Evolutionary conservation across 2,113 vertebrate genomes (phyloP), one percentile per base, ranked within the genome.

Genomic region (Microtus oregoni): DNA sequence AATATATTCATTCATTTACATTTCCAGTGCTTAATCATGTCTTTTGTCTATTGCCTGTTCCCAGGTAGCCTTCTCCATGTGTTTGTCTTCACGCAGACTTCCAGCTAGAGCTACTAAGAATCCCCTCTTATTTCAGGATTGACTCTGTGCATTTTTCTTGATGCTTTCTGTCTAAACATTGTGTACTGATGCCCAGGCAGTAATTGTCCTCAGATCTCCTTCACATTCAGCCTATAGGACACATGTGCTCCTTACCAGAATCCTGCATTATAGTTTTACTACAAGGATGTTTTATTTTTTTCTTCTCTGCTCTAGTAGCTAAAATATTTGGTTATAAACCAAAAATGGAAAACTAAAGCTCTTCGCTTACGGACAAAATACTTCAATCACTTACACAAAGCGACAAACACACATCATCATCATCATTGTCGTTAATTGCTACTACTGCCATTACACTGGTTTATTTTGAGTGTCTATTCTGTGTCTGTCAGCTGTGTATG

Each of bases 61-160:
- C 58, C 19, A 20, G 58, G 58, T 58, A 58, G 58, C 58, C 58
- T 58, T 58, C 58, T 58, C 58, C 58, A 58, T 20, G 6, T 58
- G 58, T 58, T 20, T 20, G 19, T 20, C 58, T 58, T 58, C 58
- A 58, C 17, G 19, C 58, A 58, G 19, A 19, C 58, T 58, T 58
- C 19, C 20, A 20, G 58, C 58, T 58, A 58, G 58, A 58, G 58
- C 58, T 58, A 58, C 19, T 20, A 58, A 67, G 47, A 20, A 6
- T 15, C 0, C 24, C 22, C 35, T 35, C 65, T 44, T 67, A 67
- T 47, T 26, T 67, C 17, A 26, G 38, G 17, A 65, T 32, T 14
- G 13, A 3, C 9, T 4, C 10, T 8, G 13, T 11, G 12, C 2
- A 28, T 61, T 2, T 0, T 15, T 38, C 32, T 30, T 13, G 24